Evolutionary conservation across 2,888 invertebrate species (phyloP), one percentile per base, ranked within the genome.

Genomic region (Aethes cnicana): DNA sequence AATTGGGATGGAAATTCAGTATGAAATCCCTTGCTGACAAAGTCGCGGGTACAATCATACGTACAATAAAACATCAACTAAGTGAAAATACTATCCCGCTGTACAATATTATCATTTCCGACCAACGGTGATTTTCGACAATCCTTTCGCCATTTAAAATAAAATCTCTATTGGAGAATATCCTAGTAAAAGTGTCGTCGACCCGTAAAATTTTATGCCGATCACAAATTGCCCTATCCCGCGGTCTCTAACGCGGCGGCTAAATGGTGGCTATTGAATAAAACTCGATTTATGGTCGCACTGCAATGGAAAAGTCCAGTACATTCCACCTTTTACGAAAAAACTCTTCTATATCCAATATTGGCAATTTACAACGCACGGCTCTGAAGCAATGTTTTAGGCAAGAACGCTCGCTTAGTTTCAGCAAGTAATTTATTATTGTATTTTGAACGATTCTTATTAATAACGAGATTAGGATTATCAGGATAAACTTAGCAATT

Each of bases 201-300:
- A 43, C 18, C 36, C 44, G 52, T 52, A 46, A 52, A 52, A 52
- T 52, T 52, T 52, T 52, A 52, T 46, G 32, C 46, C n/a, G 46
- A 46, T 52, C 52, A 12, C 52, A 52, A 52, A 52, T 52, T 52
- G 46, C 46, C 52, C 52, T 46, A 52, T 52, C 46, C 46, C 33
- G n/a, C n/a, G 52, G 52, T 52, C 52, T 52, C 44, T 52, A 52
- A 52, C 52, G 39, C 52, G 25, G 32, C 52, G 44, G 30, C 52
- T 46, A 52, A 52, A 52, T 52, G 46, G 32, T 21, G 37, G 46
- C 30, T 23, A 52, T 52, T 52, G 52, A 52, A 46, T 52, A 52
- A 52, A 52, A 52, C 33, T n/a, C 11, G 32, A 46, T 52, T 52
- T 52, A 52, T 46, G 25, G 12, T 37, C 20, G 8, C 26, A 52